Conservation (phyloP, 2,888 invertebrate genomes). For the Scrobipalpa atriplicella region DNA sequence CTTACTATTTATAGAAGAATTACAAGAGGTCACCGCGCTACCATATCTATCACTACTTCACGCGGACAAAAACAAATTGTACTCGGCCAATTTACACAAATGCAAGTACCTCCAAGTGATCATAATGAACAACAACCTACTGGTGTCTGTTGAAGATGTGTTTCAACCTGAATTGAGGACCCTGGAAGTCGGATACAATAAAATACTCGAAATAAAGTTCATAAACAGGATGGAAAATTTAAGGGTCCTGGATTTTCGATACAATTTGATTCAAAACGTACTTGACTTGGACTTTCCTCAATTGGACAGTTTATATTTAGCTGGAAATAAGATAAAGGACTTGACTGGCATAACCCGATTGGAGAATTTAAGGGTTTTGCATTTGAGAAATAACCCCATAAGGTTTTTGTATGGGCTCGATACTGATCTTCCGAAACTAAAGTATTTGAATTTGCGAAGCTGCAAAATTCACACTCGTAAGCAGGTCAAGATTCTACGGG, state of each 20-base stretch:
- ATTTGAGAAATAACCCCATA: conserved; percentile 87
- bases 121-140: conserved; percentile 78
- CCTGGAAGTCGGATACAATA: conserved; percentile 81
- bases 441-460: conserved; percentile 81
- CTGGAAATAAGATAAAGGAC: conserved; percentile 86
- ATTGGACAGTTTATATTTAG: conserved; percentile 89
- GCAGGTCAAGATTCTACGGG: conserved; percentile 80
- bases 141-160: conserved; percentile 76
- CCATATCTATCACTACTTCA: conserved; percentile 82
- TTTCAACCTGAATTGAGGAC: conserved; percentile 80
- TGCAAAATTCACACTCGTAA: conserved; percentile 77
- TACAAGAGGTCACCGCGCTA: conserved; percentile 76
- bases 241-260: conserved; percentile 80
- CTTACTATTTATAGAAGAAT: conserved; percentile 65
- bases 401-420: conserved; percentile 79
- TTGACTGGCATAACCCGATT: conserved; percentile 84
- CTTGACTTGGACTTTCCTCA: conserved; percentile 71
- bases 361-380: conserved; percentile 85
- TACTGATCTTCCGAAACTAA: conserved; percentile 63
- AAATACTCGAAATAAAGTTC: conserved; percentile 60
- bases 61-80: conserved; percentile 80
- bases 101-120: conserved; percentile 84
- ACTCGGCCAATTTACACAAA: conserved; percentile 71
- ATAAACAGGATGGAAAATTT: conserved; percentile 60
- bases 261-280: conserved; percentile 75